These are phyloP conservation scores for Bubo bubo DNA, from an alignment of 2,113 vertebrate species.

Conservation along the genomic window DNA sequence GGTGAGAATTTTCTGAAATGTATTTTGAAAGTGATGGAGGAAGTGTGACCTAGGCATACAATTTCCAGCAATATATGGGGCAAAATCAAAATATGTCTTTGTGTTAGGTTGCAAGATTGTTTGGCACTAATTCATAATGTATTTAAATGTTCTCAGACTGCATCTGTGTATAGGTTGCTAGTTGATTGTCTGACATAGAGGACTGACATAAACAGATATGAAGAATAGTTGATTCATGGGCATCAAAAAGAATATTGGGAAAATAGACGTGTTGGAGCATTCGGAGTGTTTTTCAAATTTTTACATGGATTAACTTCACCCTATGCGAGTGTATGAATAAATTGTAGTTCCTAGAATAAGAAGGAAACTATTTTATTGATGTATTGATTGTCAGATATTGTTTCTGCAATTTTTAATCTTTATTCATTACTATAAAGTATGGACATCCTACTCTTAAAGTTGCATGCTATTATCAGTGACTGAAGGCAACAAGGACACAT, in stretches of 20 bases:
- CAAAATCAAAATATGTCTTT: not conserved
- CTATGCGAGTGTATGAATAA: not conserved
- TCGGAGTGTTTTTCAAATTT: not conserved
- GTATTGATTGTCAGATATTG: fast-evolving
- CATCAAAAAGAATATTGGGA: not conserved
- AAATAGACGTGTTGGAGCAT: not conserved
- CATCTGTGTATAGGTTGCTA: not conserved
- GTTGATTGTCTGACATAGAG: not conserved
- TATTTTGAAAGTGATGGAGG: not conserved
- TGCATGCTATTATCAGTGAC: not conserved
- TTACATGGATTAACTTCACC: not conserved
- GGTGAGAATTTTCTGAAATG: not conserved
- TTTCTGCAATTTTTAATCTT: not conserved
- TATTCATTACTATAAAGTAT: not conserved
- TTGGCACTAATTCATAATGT: not conserved
- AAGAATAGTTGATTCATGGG: not conserved
- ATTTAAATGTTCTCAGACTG: not conserved
- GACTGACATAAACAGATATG: not conserved
- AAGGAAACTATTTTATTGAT: not conserved
- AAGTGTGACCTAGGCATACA: not conserved
- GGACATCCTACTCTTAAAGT: not conserved
- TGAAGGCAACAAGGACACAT: not conserved
- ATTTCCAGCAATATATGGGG: not conserved
- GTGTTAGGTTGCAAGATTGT: not conserved
- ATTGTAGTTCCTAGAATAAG: not conserved